phyloP scores from a whole-genome alignment of 2,113 vertebrate genomes.

The Mus spicilegus region DNA sequence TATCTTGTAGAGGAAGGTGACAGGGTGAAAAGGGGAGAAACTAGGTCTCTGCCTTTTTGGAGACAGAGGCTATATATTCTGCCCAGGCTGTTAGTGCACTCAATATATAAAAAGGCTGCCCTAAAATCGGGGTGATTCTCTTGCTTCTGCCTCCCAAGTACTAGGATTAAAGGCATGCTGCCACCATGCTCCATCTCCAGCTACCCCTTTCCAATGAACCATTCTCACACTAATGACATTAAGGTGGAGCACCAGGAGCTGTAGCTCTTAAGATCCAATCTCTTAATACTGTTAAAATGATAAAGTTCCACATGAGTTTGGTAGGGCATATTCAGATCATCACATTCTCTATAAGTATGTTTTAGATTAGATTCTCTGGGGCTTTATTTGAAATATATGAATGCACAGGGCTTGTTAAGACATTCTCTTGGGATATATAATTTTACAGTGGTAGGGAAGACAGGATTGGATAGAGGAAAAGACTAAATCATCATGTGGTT shows the following conservation, averaged over 20 bases:
- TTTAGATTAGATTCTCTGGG: slow-evolving; percentile 10
- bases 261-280: not conserved
- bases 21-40: not conserved
- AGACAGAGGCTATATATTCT: not conserved
- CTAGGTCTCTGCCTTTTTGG: not conserved
- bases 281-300: not conserved
- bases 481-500: not conserved
- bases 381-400: slow-evolving; percentile 15
- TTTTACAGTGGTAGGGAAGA: not conserved
- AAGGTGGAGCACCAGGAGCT: not conserved
- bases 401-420: not conserved
- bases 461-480: not conserved
- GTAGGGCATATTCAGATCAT: not conserved
- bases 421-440: slow-evolving; percentile 13
- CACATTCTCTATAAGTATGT: not conserved
- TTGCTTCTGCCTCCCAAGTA: not conserved
- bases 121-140: not conserved
- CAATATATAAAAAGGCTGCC: not conserved
- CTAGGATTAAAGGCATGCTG: not conserved
- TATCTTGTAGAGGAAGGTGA: not conserved
- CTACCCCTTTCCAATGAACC: not conserved
- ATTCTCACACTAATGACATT: not conserved
- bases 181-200: not conserved
- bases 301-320: not conserved
- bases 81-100: not conserved